Base-by-base conservation (phyloP, 1,140 invertebrate species). In the Pogonomyrmex barbatus region DNA sequence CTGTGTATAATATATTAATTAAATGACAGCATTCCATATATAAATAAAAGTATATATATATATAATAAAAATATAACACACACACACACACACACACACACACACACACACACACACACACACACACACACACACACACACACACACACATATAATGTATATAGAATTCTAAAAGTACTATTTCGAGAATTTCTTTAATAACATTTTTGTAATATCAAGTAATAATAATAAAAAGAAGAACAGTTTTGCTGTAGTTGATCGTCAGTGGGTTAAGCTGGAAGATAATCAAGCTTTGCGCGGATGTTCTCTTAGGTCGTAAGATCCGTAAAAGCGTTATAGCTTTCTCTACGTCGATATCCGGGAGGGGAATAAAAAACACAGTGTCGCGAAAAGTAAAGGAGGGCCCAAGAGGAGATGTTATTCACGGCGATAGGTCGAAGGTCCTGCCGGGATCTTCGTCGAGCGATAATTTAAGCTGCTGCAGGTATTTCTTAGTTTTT, bases 391-490 rank as follows among this genome's bases (percentile, higher is more conserved):
- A 78, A 85, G 36, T 85, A 54, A 47, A 65, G 24, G 36, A 76
- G 36, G 36, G 52, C 30, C 17, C 50, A 54, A 85, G 42, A 83
- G 62, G 63, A 77, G 39, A 77, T 77, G 82, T 84, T 78, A 76
- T 63, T 84, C 56, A 84, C 39, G 30, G 50, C 12, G 45, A 58
- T 79, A 79, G 83, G 50, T 84, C 62, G 83, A 68, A 79, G 62
- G 50, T 79, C 71, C 47, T 85, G 36, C 58, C 71, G 62, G 75
- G 75, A 85, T 78, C 75, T 67, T 79, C 17, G 62, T 65, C 62
- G 58, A 77, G 36, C 47, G 47, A 84, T 83, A 75, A 73, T 83
- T 83, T 83, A 83, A 84, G 56, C 47, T 62, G n/a, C 36, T 42
- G 71, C 17, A 50, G 42, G 54, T 65, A 56, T 9, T 39, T 85